Percentiles rank a stretch among this genome's conserved stretches.
Conservation (phyloP, 1,140 invertebrate genomes). For the Brachionus plicatilis region DNA sequence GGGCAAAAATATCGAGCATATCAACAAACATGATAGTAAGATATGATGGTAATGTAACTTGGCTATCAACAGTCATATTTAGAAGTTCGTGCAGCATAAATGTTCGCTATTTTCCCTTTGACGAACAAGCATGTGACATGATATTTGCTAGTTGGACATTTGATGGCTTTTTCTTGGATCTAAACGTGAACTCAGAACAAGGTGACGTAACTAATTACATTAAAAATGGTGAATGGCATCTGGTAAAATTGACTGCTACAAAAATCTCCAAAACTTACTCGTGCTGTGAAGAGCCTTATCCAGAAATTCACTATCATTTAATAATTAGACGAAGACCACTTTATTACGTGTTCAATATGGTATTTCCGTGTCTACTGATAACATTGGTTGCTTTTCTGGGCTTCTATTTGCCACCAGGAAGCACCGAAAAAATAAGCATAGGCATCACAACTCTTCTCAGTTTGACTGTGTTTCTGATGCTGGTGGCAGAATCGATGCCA, state of each 20-base stretch:
- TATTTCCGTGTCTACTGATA: conserved; percentile 77
- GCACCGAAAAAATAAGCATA: conserved; percentile 64
- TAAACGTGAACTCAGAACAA: conserved; percentile 45
- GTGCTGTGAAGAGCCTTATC: conserved; percentile 61
- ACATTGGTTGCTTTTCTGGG: conserved; percentile 76
- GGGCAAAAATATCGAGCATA: conserved; percentile 29
- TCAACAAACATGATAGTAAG: conserved; percentile 57
- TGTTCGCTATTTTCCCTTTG: conserved; percentile 59
- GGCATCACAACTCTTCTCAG: conserved; percentile 81
- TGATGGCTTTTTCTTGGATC: conserved; percentile 46
- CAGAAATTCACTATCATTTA: conserved; percentile 52
- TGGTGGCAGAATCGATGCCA: conserved; percentile 80
- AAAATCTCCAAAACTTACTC: conserved; percentile 67
- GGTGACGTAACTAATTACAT: conserved; percentile 58
- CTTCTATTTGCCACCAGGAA: conserved; percentile 84
- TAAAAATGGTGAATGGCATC: conserved; percentile 56
- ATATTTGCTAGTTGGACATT: conserved; percentile 35
- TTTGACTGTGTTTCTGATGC: conserved; percentile 89
- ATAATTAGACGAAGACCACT: conserved; percentile 70
- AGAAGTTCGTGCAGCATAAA: conserved; percentile 58
- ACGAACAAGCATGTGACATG: conserved; percentile 67
- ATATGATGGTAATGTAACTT: conserved; percentile 57
- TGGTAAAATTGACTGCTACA: conserved; percentile 67
- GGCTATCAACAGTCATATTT: conserved; percentile 59
- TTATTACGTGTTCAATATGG: conserved; percentile 86